Evolutionary conservation across 2,797 vertebrate species (phyloP).

Genomic region (Xiphorhynchus erythropygius): DNA sequence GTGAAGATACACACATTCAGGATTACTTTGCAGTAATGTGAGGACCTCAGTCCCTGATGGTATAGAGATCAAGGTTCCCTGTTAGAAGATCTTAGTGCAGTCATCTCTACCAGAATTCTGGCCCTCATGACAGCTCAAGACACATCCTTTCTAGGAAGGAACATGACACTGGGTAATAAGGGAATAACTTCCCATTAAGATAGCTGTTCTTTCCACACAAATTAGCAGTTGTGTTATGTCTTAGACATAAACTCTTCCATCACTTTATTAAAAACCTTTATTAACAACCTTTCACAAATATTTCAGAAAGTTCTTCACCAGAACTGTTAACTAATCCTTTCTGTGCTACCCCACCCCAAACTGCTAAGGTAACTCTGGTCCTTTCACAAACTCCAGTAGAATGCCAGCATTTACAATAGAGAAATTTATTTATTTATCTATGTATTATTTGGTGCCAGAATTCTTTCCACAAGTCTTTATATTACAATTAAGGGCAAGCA

Average conservation of each 20-base stretch:
- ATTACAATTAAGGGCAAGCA: background rate
- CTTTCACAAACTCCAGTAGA: background rate
- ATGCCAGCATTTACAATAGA: background rate
- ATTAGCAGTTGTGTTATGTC: background rate
- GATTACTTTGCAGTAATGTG: background rate
- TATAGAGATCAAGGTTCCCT: background rate
- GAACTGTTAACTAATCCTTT: background rate
- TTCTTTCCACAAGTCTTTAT: background rate
- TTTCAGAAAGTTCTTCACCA: background rate
- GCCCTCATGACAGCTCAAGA: background rate
- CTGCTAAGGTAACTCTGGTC: background rate
- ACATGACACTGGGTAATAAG: background rate
- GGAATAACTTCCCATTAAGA: background rate
- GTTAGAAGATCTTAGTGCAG: background rate
- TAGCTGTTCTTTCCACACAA: background rate
- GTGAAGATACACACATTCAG: background rate
- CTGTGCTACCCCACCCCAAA: accelerated
- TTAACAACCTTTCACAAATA: background rate
- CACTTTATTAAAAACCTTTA: background rate
- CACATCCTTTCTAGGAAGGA: background rate
- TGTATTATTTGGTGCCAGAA: background rate
- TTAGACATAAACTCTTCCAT: background rate
- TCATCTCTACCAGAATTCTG: background rate
- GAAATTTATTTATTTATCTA: background rate
- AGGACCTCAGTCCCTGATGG: background rate